phyloP scores from a whole-genome alignment of 2,113 vertebrate species.

The Promerops cafer region DNA sequence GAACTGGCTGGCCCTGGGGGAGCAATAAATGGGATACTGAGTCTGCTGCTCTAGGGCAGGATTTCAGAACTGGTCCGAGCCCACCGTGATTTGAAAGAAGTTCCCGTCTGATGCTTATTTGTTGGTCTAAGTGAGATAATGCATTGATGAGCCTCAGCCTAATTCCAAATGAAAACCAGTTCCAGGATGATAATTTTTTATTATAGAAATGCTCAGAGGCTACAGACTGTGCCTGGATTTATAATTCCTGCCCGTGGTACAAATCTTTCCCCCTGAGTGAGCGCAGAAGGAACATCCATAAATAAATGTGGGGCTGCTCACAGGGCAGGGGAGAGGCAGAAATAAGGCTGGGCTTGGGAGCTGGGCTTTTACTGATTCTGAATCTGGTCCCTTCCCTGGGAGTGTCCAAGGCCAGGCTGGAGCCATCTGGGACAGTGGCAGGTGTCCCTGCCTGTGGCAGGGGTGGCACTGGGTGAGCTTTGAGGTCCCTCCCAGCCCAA shows the following conservation, averaged over 20 bases:
- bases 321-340: not conserved
- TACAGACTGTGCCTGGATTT: not conserved
- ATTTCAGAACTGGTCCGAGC: not conserved
- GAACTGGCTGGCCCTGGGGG: constrained; percentile 28
- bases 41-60: constrained; percentile 8
- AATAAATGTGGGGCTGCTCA: not conserved
- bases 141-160: not conserved
- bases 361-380: not conserved
- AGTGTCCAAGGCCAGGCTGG: not conserved
- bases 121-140: constrained; percentile 37
- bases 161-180: not conserved
- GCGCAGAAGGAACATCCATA: not conserved
- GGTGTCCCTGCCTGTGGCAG: not conserved
- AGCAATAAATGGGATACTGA: constrained; percentile 27
- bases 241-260: not conserved
- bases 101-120: not conserved
- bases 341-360: not conserved
- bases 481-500: not conserved
- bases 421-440: not conserved
- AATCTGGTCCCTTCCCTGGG: not conserved
- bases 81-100: not conserved
- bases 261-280: not conserved
- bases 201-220: not conserved
- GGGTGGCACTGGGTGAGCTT: no score
- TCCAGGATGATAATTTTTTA: not conserved